Evolutionary conservation across 2,888 invertebrate genomes (phyloP).

Genomic region (Phyllotreta cruciferae): DNA sequence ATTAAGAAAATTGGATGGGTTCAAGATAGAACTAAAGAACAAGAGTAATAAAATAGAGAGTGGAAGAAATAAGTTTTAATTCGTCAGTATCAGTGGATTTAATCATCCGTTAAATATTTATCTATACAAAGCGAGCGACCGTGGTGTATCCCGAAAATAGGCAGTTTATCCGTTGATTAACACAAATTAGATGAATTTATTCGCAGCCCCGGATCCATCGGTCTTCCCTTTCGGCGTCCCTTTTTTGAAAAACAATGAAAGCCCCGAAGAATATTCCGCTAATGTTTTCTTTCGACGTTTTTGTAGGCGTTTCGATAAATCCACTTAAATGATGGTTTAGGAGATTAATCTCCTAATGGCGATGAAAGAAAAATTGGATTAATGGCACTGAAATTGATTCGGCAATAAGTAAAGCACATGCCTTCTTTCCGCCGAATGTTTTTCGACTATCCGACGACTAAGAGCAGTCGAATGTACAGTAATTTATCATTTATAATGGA

Average conservation of each 20-base stretch:
- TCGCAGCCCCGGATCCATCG: conserved; percentile 18
- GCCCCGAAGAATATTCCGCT: conserved; percentile 33
- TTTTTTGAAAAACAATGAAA: conserved; percentile 31
- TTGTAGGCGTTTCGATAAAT: conserved; percentile 36
- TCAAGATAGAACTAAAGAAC: background rate
- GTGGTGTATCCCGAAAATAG: conserved; percentile 12
- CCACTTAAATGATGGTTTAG: conserved; percentile 36
- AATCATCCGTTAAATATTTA: conserved; percentile 26
- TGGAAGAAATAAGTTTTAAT: conserved; percentile 7
- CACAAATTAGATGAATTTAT: conserved; percentile 27
- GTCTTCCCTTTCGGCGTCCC: conserved; percentile 9
- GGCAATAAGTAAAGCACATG: conserved; percentile 49
- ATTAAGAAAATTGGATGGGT: background rate
- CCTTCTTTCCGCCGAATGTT: conserved; percentile 42
- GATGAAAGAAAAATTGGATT: conserved; percentile 41
- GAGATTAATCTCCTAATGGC: conserved; percentile 42
- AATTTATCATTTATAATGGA: conserved; percentile 50
- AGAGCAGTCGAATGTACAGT: conserved; percentile 48
- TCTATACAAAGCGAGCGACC: conserved; percentile 20
- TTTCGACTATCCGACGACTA: conserved; percentile 44
- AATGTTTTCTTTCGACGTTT: conserved; percentile 34
- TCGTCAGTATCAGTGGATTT: conserved; percentile 10
- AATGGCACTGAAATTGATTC: conserved; percentile 46
- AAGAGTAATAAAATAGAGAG: background rate
- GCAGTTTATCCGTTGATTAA: conserved; percentile 22